Base-by-base conservation (phyloP, 2,113 vertebrate genomes). In the Catharus minimus region DNA sequence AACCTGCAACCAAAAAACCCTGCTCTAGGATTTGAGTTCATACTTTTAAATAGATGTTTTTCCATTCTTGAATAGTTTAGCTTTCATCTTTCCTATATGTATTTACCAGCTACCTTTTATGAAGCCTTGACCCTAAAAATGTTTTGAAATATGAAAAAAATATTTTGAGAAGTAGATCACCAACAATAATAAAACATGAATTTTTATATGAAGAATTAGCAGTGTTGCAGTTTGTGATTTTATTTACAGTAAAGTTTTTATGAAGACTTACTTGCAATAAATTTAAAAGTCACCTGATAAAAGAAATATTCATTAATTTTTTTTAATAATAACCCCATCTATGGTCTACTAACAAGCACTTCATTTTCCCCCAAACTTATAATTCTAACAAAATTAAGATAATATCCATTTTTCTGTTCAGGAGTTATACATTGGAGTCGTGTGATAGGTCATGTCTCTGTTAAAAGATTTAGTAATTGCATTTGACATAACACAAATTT, bases 341-440 rank as follows among this genome's bases (percentile, higher is more conserved):
- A 7, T 39, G 3, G 2, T 61, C 2, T 23, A 36, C 6, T 33
- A 68, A 56, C 1, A 73, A 55, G 1, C 1, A 52, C 8, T 52
- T 43, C 26, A 21, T 13, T 58, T 71, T 58, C 12, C 9, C 2
- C 12, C 3, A 28, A 66, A 57, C 55, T 49, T 55, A 17, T 27
- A 41, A 11, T 60, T 77, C 65, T 38, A 38, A 46, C 1, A 3
- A 67, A 66, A 30, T 46, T 58, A n/a, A 72, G 52, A 13, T 50
- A 86, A 60, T 28, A 21, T 2, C 0, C 8, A 24, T 58, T 55
- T 36, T 14, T 79, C 5, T 50, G 30, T 58, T 66, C 7, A 46
- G 9, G 22, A 50, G 2, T 57, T 66, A 18, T n/a, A 14, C 36
- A 18, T 60, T 49, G 85, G 24, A 78, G 2, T 2, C 15, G 0